These are phyloP conservation scores for Lepisosteus oculatus DNA, from an alignment of 2,113 vertebrate species.

Conservation along the genomic window DNA sequence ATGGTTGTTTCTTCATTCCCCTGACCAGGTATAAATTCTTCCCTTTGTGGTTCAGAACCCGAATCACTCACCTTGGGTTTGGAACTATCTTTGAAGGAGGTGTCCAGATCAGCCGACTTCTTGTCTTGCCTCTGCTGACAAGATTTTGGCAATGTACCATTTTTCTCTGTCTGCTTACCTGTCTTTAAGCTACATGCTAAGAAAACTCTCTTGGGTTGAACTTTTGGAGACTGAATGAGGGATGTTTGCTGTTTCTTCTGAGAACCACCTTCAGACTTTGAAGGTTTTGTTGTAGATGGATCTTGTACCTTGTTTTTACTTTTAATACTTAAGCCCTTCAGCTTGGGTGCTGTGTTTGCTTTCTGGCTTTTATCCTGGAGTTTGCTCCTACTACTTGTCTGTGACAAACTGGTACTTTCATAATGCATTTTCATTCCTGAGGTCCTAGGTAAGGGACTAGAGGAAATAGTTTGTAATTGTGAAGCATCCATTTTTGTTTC, in stretches of 20 bases:
- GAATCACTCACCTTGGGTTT: conserved; percentile 23
- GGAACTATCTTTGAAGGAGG: conserved; percentile 4
- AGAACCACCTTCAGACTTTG: conserved; percentile 45
- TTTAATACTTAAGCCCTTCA: conserved; percentile 73
- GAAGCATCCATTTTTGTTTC: conserved; percentile 46
- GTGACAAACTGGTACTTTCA: conserved; percentile 49
- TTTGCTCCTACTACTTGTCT: conserved; percentile 51
- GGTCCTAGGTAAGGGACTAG: conserved; percentile 36
- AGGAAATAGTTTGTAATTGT: conserved; percentile 45
- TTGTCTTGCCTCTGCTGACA: conserved; percentile 27
- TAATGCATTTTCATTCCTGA: conserved; percentile 47
- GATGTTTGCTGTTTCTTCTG: conserved; percentile 55
- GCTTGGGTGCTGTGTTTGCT: conserved; percentile 58
- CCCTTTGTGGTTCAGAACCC: conserved; percentile 19
- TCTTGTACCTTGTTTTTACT: conserved; percentile 63
- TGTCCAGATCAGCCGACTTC: not conserved
- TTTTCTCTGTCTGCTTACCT: conserved; percentile 39
- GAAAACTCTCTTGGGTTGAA: conserved; percentile 44
- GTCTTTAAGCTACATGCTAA: conserved; percentile 38
- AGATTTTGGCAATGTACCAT: conserved; percentile 10
- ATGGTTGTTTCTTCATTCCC: conserved; percentile 10
- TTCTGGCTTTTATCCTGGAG: conserved; percentile 58
- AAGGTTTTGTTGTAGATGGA: conserved; percentile 21
- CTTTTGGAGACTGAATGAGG: conserved; percentile 56
- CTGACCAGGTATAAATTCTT: conserved; percentile 31